Evolutionary conservation across 1,140 invertebrate genomes (phyloP).

Genomic region (Tyrophagus putrescentiae): DNA sequence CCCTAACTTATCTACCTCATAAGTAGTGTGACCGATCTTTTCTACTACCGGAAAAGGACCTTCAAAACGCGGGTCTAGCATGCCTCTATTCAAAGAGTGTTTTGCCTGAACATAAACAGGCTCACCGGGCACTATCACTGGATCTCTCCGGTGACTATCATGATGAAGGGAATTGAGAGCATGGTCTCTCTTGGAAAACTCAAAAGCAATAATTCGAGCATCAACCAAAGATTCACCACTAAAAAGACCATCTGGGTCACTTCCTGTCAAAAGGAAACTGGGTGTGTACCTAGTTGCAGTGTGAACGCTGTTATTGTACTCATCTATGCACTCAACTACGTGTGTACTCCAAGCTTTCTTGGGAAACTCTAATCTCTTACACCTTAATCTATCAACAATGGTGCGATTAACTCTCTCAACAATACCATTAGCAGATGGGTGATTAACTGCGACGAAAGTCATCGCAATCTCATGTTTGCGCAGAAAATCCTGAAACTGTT

Average conservation of each 20-base stretch:
- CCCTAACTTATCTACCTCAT: not conserved
- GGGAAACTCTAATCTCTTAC: not conserved
- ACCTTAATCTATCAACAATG: not conserved
- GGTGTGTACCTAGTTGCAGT: no score
- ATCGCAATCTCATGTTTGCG: not conserved
- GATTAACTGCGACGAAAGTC: not conserved
- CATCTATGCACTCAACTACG: no score
- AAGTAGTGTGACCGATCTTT: not conserved
- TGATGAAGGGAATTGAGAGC: no score
- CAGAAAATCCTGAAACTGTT: conserved; percentile 17
- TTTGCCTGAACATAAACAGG: not conserved
- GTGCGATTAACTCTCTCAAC: conserved; percentile 19
- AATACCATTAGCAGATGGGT: conserved; percentile 6
- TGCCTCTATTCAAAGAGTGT: not conserved
- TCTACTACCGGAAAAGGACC: not conserved
- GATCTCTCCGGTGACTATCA: not conserved
- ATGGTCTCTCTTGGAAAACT: not conserved
- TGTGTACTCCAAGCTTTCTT: not conserved
- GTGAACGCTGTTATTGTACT: no score
- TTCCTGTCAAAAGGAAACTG: no score
- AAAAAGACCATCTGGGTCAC: no score
- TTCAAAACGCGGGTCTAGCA: not conserved
- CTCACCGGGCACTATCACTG: not conserved
- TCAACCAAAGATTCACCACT: not conserved
- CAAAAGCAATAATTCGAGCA: conserved; percentile 13